A percentile compares a stretch with the other conserved stretches of the same genome.
Evolutionary conservation across 1,140 invertebrate genomes (phyloP).

Genomic region (Adelges cooleyi): DNA sequence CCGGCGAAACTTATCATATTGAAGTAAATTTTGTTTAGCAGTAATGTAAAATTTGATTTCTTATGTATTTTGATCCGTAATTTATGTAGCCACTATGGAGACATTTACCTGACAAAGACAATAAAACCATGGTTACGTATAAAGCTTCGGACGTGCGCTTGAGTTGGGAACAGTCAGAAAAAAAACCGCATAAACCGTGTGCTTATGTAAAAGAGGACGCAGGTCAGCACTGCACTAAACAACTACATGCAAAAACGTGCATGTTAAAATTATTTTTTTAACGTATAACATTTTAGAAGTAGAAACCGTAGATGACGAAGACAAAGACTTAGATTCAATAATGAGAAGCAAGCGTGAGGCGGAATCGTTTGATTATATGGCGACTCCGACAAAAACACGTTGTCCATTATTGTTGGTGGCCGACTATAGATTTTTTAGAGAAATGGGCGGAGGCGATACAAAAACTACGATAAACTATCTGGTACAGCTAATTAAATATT

Average conservation of each 20-base stretch:
- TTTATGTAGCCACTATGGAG: slow-evolving; percentile 81
- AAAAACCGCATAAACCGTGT: slow-evolving; percentile 47
- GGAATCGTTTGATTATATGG: slow-evolving; percentile 58
- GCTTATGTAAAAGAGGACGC: slow-evolving; percentile 72
- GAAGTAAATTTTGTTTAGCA: slow-evolving; percentile 49
- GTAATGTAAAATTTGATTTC: too few relatives aligned
- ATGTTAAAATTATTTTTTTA: too few relatives aligned
- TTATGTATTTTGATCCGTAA: too few relatives aligned
- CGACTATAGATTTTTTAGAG: slow-evolving; percentile 87
- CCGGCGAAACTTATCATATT: slow-evolving; percentile 77
- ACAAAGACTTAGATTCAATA: slow-evolving; percentile 32
- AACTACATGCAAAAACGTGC: too few relatives aligned
- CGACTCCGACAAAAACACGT: slow-evolving; percentile 77
- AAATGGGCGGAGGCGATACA: slow-evolving; percentile 88
- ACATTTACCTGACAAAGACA: slow-evolving; percentile 61
- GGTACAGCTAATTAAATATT: too few relatives aligned
- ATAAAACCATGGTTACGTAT: slow-evolving; percentile 81
- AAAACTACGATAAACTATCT: slow-evolving; percentile 93
- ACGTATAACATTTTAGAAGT: too few relatives aligned
- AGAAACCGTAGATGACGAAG: slow-evolving; percentile 31
- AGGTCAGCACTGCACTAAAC: slow-evolving; percentile 38
- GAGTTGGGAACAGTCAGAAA: slow-evolving; percentile 54
- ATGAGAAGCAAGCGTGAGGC: slow-evolving; percentile 54
- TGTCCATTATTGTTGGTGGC: slow-evolving; percentile 87
- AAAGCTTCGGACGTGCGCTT: slow-evolving; percentile 76